phyloP scores from a whole-genome alignment of 2,113 vertebrate species.

The Dissostichus mawsoni region DNA sequence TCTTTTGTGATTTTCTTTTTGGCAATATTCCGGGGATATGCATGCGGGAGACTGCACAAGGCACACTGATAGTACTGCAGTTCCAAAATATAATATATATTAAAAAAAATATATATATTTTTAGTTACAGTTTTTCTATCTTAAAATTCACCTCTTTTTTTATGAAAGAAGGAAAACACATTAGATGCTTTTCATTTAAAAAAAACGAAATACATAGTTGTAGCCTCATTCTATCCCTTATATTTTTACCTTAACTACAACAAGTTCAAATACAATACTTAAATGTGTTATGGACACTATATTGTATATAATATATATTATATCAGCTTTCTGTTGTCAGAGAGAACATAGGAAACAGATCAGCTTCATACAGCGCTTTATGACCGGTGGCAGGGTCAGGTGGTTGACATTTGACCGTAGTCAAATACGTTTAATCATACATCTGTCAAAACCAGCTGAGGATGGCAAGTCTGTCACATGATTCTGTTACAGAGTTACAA shows the following conservation, averaged over 20 bases:
- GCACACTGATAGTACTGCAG: background rate
- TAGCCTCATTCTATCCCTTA: background rate
- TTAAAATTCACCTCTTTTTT: background rate
- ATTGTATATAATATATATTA: background rate
- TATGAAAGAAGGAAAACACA: background rate
- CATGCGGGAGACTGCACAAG: background rate
- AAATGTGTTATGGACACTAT: background rate
- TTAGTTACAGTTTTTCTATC: background rate
- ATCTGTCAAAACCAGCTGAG: conserved; percentile 57
- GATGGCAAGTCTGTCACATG: conserved; percentile 44
- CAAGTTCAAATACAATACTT: background rate
- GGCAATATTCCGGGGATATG: background rate
- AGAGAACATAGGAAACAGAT: background rate
- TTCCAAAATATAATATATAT: too few relatives aligned
- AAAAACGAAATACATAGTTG: too few relatives aligned
- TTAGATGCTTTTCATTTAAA: background rate
- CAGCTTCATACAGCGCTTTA: background rate
- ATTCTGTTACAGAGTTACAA: conserved; percentile 28
- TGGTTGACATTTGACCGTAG: conserved; percentile 60
- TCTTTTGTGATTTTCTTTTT: background rate
- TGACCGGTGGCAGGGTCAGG: background rate
- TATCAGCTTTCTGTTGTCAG: background rate
- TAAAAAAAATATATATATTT: too few relatives aligned
- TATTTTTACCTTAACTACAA: background rate
- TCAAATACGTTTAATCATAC: conserved; percentile 70